A percentile compares a stretch with the other conserved stretches of the same genome.
Evolutionary conservation across 2,113 vertebrate species (phyloP).

Genomic region (Carlito syrichta): DNA sequence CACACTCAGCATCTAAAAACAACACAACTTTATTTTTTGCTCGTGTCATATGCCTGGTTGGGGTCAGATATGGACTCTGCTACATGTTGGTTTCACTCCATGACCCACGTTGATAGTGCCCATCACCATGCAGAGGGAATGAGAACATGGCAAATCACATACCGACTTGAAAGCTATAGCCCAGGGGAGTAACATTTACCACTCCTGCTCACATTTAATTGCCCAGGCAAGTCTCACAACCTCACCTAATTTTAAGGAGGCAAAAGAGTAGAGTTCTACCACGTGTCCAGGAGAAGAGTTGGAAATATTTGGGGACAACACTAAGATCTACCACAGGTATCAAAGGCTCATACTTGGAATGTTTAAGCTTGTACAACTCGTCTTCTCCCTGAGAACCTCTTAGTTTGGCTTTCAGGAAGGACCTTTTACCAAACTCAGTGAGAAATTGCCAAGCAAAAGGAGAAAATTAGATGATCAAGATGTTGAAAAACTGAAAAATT

Average conservation of each 20-base stretch:
- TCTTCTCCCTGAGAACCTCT: not conserved
- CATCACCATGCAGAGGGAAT: rapidly evolving
- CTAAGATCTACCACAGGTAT: not conserved
- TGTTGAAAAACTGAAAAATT: not conserved
- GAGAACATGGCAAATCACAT: rapidly evolving
- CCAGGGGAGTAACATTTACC: not conserved
- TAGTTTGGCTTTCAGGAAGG: not conserved
- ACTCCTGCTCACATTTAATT: not conserved
- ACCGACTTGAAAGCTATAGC: not conserved
- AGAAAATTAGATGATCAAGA: not conserved
- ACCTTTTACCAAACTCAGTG: not conserved
- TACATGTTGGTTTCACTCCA: not conserved
- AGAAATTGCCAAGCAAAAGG: not conserved
- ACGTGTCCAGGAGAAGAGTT: not conserved
- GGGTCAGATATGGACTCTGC: not conserved
- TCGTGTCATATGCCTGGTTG: not conserved
- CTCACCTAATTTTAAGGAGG: not conserved
- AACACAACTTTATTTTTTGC: not conserved
- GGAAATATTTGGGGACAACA: not conserved
- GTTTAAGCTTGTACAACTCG: rapidly evolving
- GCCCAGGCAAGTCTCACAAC: not conserved
- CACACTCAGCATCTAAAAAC: not conserved
- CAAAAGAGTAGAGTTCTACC: not conserved
- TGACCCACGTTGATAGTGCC: no score
- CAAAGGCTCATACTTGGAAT: not conserved